A percentile compares a stretch with the other conserved stretches of the same genome.
These are phyloP conservation scores for cattle (Bos taurus) DNA, from an alignment of 2,113 vertebrate genomes.

Conservation along the genomic window ARS-UCD2.0 NC_037340.1:72606501-72607000, in stretches of 20 bases:
- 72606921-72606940: background rate
- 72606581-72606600: background rate
- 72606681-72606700: background rate
- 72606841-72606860: background rate
- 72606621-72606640: background rate
- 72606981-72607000: background rate
- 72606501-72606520: background rate
- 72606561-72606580: background rate
- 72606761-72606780: background rate
- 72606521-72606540: background rate
- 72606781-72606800: background rate
- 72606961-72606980: background rate
- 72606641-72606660: background rate
- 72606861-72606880: background rate
- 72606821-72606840: background rate
- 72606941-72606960: background rate
- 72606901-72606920: background rate
- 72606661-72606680: background rate
- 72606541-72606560: background rate
- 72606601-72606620: background rate
- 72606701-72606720: background rate
- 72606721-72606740: background rate
- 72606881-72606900: background rate
- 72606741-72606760: background rate
- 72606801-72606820: background rate